Base-by-base conservation (phyloP, 2,797 vertebrate genomes). In the Poeciliopsis gracilis region DNA sequence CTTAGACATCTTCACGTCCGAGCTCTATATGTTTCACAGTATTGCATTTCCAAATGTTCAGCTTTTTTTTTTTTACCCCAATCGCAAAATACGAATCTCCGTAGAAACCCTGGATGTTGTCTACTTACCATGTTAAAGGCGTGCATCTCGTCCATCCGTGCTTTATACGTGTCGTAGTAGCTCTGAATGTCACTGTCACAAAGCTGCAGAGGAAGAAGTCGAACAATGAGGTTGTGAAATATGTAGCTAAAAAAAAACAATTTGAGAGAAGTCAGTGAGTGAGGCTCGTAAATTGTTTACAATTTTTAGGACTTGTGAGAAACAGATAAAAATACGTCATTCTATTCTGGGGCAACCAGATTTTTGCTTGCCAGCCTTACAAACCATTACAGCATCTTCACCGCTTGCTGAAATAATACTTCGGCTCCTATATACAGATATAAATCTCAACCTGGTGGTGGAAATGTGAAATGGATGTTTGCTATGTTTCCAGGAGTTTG, bases 121-220 rank as follows among this genome's bases (percentile, higher is more conserved):
- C 41, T 46, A 59, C 94, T 96, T 93, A 98, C 98, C 97, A 97
- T 97, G 91, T 98, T 99, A 90, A 99, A 99, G 78, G 98, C 97
- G 82, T 97, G 96, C 93, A 99, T 96, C 85, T 99, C 98, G 72
- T 90, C 94, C 95, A 95, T 96, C 82, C 97, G 95, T 38, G 94
- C 92, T 51, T 89, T 92, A 93, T 97, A 97, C 30, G 89, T 90
- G 89, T 97, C 93, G 4, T 96, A 95, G 93, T 98, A 99, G 77
- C 91, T 92, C 95, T 97, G 96, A 94, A 98, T 96, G 84, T 90
- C 87, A 28, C 83, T 70, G 90, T 98, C 97, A 41, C 96, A 93
- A 16, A 99, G 93, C 97, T 99, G 93, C 43, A 92, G 91, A 82
- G 77, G 81, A 80, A 92, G 75, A 83, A 9, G 33, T 33, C 33